Percentiles rank a stretch among this genome's conserved stretches.
Conservation (phyloP, 2,113 vertebrate species). For the Pseudopipra pipra region DNA sequence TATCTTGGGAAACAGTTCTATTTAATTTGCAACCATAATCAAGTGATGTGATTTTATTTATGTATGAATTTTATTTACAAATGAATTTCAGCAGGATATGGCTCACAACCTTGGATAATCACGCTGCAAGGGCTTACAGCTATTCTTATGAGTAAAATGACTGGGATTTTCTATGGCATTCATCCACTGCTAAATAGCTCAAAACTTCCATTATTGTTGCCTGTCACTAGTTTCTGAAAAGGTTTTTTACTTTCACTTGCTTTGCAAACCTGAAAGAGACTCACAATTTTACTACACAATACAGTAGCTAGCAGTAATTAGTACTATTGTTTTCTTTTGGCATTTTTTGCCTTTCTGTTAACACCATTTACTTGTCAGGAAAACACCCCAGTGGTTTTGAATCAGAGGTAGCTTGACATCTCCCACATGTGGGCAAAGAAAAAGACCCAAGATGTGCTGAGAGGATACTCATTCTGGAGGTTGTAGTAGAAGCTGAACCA, state of each 20-base stretch:
- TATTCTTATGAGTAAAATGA: not conserved
- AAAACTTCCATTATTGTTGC: not conserved
- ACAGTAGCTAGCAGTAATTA: not conserved
- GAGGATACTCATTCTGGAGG: not conserved
- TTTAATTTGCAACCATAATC: slow-evolving; percentile 18
- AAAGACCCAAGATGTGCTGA: not conserved
- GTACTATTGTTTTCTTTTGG: not conserved
- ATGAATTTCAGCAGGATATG: not conserved
- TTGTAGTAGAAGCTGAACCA: not conserved
- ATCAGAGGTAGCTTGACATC: not conserved
- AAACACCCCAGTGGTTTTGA: not conserved
- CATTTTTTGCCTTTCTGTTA: not conserved
- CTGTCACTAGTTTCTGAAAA: not conserved
- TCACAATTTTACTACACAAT: not conserved
- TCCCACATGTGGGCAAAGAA: not conserved
- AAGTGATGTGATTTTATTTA: slow-evolving; percentile 31
- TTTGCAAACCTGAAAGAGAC: not conserved
- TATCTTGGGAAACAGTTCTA: slow-evolving; percentile 5
- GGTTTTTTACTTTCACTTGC: not conserved
- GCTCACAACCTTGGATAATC: not conserved
- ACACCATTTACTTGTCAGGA: not conserved
- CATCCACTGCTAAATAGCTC: not conserved
- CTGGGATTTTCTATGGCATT: not conserved
- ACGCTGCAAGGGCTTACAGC: not conserved
- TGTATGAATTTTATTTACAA: slow-evolving; percentile 33